Conservation (phyloP, 2,797 vertebrate genomes). For the Pseudopleuronectes americanus region DNA sequence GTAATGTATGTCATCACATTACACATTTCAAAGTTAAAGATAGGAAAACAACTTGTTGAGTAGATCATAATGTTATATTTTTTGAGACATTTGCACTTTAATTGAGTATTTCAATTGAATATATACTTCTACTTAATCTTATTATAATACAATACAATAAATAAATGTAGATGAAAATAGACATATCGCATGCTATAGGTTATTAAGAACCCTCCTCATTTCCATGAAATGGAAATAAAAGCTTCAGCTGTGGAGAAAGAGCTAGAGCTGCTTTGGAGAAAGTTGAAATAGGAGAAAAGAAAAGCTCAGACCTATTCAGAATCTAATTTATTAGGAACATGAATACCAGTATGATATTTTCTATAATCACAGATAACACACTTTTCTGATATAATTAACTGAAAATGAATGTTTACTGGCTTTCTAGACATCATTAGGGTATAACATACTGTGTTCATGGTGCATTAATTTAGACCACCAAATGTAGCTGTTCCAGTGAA, state of each 20-base stretch:
- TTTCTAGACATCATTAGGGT: constrained; percentile 22
- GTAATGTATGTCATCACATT: too few relatives aligned
- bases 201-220: not conserved
- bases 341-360: constrained; percentile 51
- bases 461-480: constrained; percentile 35
- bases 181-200: too few relatives aligned
- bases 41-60: too few relatives aligned
- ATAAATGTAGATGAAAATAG: too few relatives aligned
- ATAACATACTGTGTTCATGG: constrained; percentile 21
- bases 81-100: too few relatives aligned
- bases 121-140: too few relatives aligned
- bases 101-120: too few relatives aligned
- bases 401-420: constrained; percentile 8
- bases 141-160: too few relatives aligned
- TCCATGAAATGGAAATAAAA: not conserved
- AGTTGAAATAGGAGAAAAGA: not conserved
- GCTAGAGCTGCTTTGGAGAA: not conserved
- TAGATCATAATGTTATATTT: too few relatives aligned
- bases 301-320: constrained; percentile 34
- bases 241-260: not conserved
- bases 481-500: constrained; percentile 34
- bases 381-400: constrained; percentile 28
- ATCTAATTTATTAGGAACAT: constrained; percentile 67
- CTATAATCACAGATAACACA: constrained; percentile 51
- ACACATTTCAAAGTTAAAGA: too few relatives aligned